phyloP scores from a whole-genome alignment of 2,797 vertebrate genomes.

The Protonibea diacanthus region DNA sequence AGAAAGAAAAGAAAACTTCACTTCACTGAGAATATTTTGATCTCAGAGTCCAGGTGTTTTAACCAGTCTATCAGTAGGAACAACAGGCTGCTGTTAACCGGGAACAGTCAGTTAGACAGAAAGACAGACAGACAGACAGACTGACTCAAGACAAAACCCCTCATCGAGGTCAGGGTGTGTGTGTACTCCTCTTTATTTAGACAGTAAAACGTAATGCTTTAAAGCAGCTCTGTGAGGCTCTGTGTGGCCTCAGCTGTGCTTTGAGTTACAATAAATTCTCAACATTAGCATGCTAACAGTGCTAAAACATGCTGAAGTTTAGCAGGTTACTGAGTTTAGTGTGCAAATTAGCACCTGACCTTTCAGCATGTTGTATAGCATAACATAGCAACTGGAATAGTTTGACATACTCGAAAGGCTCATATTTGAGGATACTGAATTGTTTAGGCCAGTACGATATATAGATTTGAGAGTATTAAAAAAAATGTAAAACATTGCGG shows the following conservation, averaged over 20 bases:
- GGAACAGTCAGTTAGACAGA: conserved; percentile 60
- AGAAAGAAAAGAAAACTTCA: neutral
- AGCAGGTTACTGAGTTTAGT: neutral
- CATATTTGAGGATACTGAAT: neutral
- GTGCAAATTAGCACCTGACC: neutral
- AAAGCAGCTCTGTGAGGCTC: conserved; percentile 12
- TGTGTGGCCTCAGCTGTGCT: neutral
- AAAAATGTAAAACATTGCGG: neutral
- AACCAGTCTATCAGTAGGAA: conserved; percentile 64
- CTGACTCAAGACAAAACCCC: conserved; percentile 53
- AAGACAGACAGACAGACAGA: conserved; percentile 65
- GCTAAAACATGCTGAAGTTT: neutral
- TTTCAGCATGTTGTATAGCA: too few relatives aligned
- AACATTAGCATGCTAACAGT: neutral
- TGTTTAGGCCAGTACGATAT: neutral
- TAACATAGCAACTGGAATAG: neutral
- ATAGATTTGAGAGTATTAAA: neutral
- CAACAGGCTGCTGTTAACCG: conserved; percentile 28
- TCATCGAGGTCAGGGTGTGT: neutral
- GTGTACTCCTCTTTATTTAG: conserved; percentile 15
- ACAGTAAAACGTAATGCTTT: neutral
- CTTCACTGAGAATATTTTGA: neutral
- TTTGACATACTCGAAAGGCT: neutral
- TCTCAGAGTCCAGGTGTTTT: conserved; percentile 77
- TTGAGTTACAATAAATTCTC: neutral